Evolutionary conservation across 2,888 invertebrate genomes (phyloP), one percentile per base, ranked within the genome.

Genomic region (Callosobruchus maculatus): DNA sequence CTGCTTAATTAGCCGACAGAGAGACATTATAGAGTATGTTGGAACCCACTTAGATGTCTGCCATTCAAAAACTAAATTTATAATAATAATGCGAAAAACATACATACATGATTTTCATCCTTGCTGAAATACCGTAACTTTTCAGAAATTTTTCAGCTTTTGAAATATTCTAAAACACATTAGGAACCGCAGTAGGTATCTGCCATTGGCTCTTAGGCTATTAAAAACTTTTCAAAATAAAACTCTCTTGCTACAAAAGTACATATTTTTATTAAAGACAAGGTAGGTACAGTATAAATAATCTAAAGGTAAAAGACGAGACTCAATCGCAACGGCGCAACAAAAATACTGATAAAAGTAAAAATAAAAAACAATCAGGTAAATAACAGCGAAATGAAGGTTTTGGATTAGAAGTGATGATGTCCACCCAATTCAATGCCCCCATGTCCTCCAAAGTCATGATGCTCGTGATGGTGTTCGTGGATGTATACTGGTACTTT

Each of bases 401-500:
- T n/a, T 70, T 22, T 13, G 31, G 22, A 22, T 66, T 71, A 71
- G 66, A 72, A 74, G 74, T 77, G 78, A 22, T 74, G 70, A 30
- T 74, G 66, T 20, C 74, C 72, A n/a, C 79, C 79, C n/a, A 76
- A 76, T 69, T 77, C 79, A 70, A 76, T 71, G 75, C 81, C 82
- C 71, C 77, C 81, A 72, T 75, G 77, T 71, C 78, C 79, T 26
- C 79, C 78, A 70, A 74, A 77, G 69, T 77, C 70, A 70, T 75
- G 79, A 66, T 80, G 80, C 77, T 89, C 89, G 76, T 82, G 81
- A 71, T 77, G 78, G 74, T 0, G 90, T 81, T 0, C 89, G 89
- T 86, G 84, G 30, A 85, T 80, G 73, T 82, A 76, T 77, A 86
- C 83, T 77, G 85, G 86, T 9, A 90, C 88, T 74, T 89, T 89